Evolutionary conservation across 2,888 invertebrate genomes (phyloP), one percentile per base, ranked within the genome.

Genomic region (Apeira syringaria): DNA sequence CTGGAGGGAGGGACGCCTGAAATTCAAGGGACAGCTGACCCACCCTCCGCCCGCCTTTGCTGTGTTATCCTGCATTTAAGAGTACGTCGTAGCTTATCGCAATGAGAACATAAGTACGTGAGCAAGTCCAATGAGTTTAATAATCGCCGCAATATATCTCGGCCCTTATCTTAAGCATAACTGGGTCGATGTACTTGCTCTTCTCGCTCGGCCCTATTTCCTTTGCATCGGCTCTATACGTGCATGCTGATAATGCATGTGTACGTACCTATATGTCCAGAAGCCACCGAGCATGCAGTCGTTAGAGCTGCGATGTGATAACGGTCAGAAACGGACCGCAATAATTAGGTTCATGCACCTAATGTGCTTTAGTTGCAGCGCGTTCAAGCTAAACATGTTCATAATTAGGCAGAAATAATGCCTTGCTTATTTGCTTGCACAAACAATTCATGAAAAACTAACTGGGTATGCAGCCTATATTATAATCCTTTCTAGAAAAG

Each of bases 161-260:
- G 53, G 52, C 41, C 50, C 57, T 68, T 71, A 71, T 71, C 70
- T 64, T 38, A 53, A 42, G 41, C 53, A 61, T 59, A 71, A 71
- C 65, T 80, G 67, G 80, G 80, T 79, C 80, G 74, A 67, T 70
- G 76, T 65, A 69, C 74, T 71, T 63, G 70, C 63, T 74, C 66
- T 61, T 64, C 64, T 56, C 56, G 41, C 44, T 30, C 39, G 29
- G 9, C 9, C 20, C 36, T 22, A 25, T 12, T 29, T 27, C 43
- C 37, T 32, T 33, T 32, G 41, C 31, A 20, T 27, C 35, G 26
- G 10, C 26, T 17, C 42, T 6, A 5, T 34, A 17, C 41, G 28
- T 28, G 33, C 33, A 25, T 9, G 11, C 22, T 9, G 43, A 43
- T 37, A 37, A 18, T 24, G 17, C 34, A 17, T 9, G 17, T 18